phyloP scores from a whole-genome alignment of 2,888 invertebrate genomes.

The Orthosia incerta region DNA sequence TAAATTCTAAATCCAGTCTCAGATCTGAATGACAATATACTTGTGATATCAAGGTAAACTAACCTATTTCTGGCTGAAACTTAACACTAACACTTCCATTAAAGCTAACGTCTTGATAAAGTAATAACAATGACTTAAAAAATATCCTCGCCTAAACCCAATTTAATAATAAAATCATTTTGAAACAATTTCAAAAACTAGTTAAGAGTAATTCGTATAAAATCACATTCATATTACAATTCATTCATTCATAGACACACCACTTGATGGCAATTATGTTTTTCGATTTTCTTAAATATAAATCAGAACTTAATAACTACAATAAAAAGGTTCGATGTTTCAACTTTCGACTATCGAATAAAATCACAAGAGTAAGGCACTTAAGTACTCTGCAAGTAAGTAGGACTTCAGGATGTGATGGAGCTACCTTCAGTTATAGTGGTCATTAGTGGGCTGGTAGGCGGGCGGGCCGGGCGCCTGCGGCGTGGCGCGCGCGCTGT shows the following conservation, averaged over 20 bases:
- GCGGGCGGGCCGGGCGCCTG: conserved; percentile 88
- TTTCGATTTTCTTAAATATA: conserved; percentile 41
- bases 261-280: conserved; percentile 57
- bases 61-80: conserved; percentile 57
- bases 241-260: conserved; percentile 51
- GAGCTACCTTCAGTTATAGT: conserved; percentile 73
- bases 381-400: conserved; percentile 37
- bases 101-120: conserved; percentile 65
- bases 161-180: conserved; percentile 46
- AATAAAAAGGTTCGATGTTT: conserved; percentile 20
- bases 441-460: conserved; percentile 82
- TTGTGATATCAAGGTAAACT: conserved; percentile 39
- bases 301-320: conserved; percentile 44
- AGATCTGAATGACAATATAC: conserved; percentile 14
- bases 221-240: conserved; percentile 61
- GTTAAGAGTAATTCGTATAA: conserved; percentile 65
- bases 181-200: conserved; percentile 50
- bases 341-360: conserved; percentile 45
- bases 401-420: conserved; percentile 14
- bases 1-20: conserved; percentile 6
- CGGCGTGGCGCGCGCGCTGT: conserved; percentile 84
- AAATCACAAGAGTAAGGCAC: conserved; percentile 76
- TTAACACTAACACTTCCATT: conserved; percentile 56
- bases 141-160: conserved; percentile 53
- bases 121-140: conserved; percentile 66